phyloP scores from a whole-genome alignment of 2,113 vertebrate species.

The Larimichthys polyactis region DNA sequence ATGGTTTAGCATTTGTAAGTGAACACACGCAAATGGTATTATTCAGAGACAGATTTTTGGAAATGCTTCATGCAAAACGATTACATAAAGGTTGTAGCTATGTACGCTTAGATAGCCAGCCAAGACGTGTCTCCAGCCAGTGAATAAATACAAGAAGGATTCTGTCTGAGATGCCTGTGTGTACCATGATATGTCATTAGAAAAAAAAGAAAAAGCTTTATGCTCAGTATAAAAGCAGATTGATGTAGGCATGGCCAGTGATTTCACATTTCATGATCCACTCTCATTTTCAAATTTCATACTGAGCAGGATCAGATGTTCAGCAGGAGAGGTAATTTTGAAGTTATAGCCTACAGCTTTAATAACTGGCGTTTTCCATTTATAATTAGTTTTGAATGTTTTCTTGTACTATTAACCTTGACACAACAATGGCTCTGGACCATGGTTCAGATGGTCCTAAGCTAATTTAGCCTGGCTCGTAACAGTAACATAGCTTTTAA shows the following conservation, averaged over 20 bases:
- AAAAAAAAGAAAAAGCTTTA: too few relatives aligned
- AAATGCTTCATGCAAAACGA: neutral
- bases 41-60: neutral
- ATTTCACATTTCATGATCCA: too few relatives aligned
- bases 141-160: too few relatives aligned
- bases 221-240: too few relatives aligned
- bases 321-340: too few relatives aligned
- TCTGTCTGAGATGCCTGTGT: too few relatives aligned
- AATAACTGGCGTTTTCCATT: neutral
- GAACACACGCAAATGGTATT: neutral
- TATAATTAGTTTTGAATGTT: neutral
- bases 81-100: neutral
- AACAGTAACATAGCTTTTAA: neutral
- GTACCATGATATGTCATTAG: too few relatives aligned
- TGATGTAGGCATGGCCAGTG: too few relatives aligned
- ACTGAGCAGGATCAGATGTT: too few relatives aligned
- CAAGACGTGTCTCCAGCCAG: too few relatives aligned
- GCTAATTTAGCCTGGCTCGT: neutral
- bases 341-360: too few relatives aligned
- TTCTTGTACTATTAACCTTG: neutral
- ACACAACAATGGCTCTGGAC: neutral
- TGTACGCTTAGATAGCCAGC: neutral
- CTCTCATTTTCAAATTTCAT: too few relatives aligned
- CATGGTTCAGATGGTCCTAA: neutral
- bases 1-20: neutral